These are phyloP conservation scores for Malurus splendens DNA, from an alignment of 2,797 vertebrate genomes.

Conservation along the genomic window DNA sequence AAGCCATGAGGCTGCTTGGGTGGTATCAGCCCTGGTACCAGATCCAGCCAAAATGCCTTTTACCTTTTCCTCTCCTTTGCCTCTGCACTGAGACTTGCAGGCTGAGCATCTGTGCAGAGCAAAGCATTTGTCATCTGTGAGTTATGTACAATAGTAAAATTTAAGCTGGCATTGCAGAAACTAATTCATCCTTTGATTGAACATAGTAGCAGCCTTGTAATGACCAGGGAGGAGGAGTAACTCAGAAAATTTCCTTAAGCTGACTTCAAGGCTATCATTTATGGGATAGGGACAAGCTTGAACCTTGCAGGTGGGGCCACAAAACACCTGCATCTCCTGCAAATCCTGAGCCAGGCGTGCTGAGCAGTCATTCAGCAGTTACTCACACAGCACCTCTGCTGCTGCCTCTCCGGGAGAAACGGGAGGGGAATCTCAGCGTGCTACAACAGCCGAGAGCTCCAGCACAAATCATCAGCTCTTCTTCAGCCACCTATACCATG, in stretches of 20 bases:
- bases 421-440: rapidly evolving
- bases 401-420: not conserved
- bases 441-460: not conserved
- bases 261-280: not conserved
- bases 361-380: not conserved
- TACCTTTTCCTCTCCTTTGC: not conserved
- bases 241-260: not conserved
- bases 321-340: not conserved
- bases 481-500: not conserved
- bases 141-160: not conserved
- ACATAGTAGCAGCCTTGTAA: not conserved
- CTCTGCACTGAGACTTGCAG: not conserved
- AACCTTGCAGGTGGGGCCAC: not conserved
- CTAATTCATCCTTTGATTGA: not conserved
- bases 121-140: not conserved
- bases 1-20: not conserved
- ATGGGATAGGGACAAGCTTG: not conserved
- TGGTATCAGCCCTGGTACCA: not conserved
- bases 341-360: not conserved
- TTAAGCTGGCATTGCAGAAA: not conserved
- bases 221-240: not conserved
- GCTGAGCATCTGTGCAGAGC: not conserved
- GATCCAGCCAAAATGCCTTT: not conserved
- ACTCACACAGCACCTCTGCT: not conserved
- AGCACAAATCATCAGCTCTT: not conserved